A percentile compares a stretch with the other conserved stretches of the same genome.
phyloP scores from a whole-genome alignment of 2,797 vertebrate genomes.

The Falco peregrinus region DNA sequence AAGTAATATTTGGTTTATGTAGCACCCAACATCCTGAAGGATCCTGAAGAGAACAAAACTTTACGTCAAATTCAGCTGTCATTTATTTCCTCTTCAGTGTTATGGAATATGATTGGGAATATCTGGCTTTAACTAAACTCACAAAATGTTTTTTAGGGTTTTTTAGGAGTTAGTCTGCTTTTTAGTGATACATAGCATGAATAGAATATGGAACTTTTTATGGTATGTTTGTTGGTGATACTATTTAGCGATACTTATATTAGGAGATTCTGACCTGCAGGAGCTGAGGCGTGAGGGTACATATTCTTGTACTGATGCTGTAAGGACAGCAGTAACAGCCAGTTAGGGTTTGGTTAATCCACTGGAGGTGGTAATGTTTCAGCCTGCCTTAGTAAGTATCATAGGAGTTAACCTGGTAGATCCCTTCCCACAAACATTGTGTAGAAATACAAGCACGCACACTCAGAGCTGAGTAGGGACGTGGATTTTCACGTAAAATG shows the following conservation, averaged over 20 bases:
- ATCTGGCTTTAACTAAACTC: neutral
- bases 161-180: neutral
- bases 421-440: neutral
- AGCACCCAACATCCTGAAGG: neutral
- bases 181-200: neutral
- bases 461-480: neutral
- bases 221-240: neutral
- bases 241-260: neutral
- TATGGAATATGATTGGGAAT: neutral
- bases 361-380: neutral
- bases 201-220: neutral
- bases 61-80: neutral
- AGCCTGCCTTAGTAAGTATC: neutral
- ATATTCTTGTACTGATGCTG: neutral
- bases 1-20: neutral
- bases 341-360: neutral
- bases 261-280: neutral
- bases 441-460: neutral
- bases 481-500: neutral
- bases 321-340: neutral
- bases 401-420: neutral
- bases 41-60: neutral
- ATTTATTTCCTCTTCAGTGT: neutral
- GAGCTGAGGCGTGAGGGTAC: neutral
- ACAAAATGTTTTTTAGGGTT: neutral